Evolutionary conservation across 30 jellyfish, hydroid and myxozoan genomes (phyloP), one percentile per base, ranked within the genome.

Genomic region (Nemopilema nomurai): DNA sequence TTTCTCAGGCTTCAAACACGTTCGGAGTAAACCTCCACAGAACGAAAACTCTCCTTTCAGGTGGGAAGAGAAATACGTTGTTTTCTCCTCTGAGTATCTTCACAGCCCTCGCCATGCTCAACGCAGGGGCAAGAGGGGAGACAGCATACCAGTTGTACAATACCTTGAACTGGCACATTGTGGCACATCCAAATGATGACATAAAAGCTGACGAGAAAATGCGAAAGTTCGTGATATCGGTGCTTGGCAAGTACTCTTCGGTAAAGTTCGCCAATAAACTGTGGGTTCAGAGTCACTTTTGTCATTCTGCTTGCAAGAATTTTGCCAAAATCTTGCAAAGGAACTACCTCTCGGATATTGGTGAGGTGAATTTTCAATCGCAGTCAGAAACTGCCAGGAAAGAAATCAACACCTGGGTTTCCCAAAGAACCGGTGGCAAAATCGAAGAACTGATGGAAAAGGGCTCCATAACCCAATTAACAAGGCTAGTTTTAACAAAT

Each of bases 51-150:
- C 53, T 3, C 17, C 69, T 62, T n/a, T 84, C 87, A 51, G 92
- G 74, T 28, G 93, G 79, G 18, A 65, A 75, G 18, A 85, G n/a
- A 51, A 85, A 85, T 41, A 41, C 72, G 9, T 85, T 85, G 75
- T 63, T 74, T 74, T 85, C 93, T 4, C 88, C 88, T 0, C 88
- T 85, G 62, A 85, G 93, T 67, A 85, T 85, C 30, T 85, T 67
- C 32, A 69, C 87, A 31, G 93, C 93, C 76, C 69, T 85, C 23
- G 93, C 93, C 16, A 85, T 85, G 93, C 70, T 85, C 6, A 85
- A 75, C 23, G 87, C 68, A 8, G 93, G 88, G 18, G 82, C 88
- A 49, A 29, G 84, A 75, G 93, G 93, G 1, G 83, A 75, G 19
- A 85, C 93, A 18, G 79, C 83, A 50, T 74, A 62, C 77, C 84